Percentiles rank a stretch among this genome's conserved stretches.
These are phyloP conservation scores for Pteria penguin DNA, from an alignment of 2,888 invertebrate species.

Conservation along the genomic window DNA sequence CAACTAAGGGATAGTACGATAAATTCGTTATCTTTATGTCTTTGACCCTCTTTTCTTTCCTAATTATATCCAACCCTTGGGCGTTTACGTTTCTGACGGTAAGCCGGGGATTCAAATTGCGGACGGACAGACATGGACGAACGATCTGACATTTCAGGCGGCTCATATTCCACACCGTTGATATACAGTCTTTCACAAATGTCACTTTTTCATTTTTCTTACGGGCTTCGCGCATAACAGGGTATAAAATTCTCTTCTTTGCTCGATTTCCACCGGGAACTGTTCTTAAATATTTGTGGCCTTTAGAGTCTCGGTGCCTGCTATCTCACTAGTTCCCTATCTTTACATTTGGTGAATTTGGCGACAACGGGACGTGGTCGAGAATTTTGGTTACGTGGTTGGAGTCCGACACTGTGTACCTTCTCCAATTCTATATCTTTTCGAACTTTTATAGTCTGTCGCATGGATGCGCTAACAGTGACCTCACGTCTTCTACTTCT, in stretches of 20 bases:
- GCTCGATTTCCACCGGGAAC: constrained; percentile 36
- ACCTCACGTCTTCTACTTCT: constrained; percentile 35
- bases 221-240: constrained; percentile 26
- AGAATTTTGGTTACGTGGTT: constrained; percentile 17
- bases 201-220: constrained; percentile 7
- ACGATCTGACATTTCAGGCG: not conserved
- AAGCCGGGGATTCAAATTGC: not conserved
- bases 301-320: constrained; percentile 25
- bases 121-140: not conserved
- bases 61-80: not conserved
- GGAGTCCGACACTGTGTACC: constrained; percentile 31
- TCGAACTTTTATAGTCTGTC: constrained; percentile 9
- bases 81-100: not conserved
- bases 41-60: not conserved
- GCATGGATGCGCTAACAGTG: constrained; percentile 25
- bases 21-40: not conserved
- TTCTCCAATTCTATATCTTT: constrained; percentile 28
- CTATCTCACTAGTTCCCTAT: not conserved
- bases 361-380: not conserved
- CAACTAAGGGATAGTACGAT: not conserved
- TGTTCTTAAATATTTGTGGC: constrained; percentile 30
- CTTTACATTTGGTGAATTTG: not conserved
- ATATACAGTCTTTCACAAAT: constrained; percentile 3
- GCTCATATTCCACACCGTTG: constrained; percentile 2
- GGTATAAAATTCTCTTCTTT: constrained; percentile 11